Evolutionary conservation across 2,113 vertebrate genomes (phyloP), one percentile per base, ranked within the genome.

Genomic region (Paedocypris sp.): DNA sequence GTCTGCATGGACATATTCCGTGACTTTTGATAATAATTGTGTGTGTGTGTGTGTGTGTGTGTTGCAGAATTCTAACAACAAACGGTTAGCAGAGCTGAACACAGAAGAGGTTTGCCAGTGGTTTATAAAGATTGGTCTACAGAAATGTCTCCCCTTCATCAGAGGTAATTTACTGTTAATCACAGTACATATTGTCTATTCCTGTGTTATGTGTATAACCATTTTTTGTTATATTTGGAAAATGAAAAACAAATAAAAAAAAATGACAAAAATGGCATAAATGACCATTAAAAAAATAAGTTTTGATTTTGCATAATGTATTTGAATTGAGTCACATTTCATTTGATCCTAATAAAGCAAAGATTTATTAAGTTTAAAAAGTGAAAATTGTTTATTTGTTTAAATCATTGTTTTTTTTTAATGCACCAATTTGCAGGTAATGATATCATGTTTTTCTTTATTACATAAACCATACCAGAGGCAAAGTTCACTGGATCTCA

Each of bases 61-160:
- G 12, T 35, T 67, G 66, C 69, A 75, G 75, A 69, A 80, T 32
- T 15, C 53, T 52, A 49, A 69, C 35, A 64, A 71, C 77, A 89
- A 83, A 80, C 59, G 66, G 66, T 75, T 88, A 4, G 63, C 60
- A 71, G 80, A 85, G 71, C 63, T 87, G 56, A 82, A 76, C 80
- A 82, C 61, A 47, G 83, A 84, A 47, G 77, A 79, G 66, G 71
- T 84, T 68, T 89, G 84, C 77, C 81, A 75, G 60, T 87, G 81
- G 82, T 86, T 87, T 72, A 72, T 70, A 52, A 77, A 62, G 58
- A 77, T 80, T 52, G 78, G 82, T 38, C 68, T 81, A 32, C 61
- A 80, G 29, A 82, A 80, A 70, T 84, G 81, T 67, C 73, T 82
- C 43, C 76, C 82, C 63, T 75, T 77, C 77, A 83, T 88, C 71